A percentile compares a stretch with the other conserved stretches of the same genome.
Evolutionary conservation across 2,113 vertebrate species (phyloP).

Genomic region (Nanorana parkeri): DNA sequence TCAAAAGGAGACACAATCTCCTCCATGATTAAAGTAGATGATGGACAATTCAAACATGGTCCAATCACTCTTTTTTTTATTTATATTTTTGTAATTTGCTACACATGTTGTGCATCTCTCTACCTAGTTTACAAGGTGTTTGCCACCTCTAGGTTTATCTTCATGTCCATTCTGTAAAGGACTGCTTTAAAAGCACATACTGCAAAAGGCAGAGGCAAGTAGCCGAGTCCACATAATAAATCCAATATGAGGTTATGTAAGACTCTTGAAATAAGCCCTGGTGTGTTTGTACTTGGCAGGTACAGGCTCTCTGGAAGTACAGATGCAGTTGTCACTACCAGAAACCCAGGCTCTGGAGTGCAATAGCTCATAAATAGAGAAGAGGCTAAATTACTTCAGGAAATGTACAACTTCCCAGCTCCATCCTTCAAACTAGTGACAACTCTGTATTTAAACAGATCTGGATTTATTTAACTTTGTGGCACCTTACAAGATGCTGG

Average conservation of each 20-base stretch:
- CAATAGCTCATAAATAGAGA: not conserved
- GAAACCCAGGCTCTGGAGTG: not conserved
- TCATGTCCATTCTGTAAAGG: too few relatives aligned
- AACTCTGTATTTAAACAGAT: conserved; percentile 30
- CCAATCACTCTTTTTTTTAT: too few relatives aligned
- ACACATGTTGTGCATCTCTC: too few relatives aligned
- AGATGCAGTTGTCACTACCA: not conserved
- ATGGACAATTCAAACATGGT: too few relatives aligned
- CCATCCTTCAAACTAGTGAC: conserved; percentile 28
- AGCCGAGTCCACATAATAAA: not conserved
- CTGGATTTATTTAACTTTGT: conserved; percentile 29
- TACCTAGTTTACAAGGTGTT: too few relatives aligned
- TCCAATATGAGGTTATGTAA: not conserved
- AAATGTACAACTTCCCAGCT: conserved; percentile 32
- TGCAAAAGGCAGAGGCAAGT: not conserved
- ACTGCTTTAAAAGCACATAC: too few relatives aligned
- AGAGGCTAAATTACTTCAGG: conserved; percentile 5
- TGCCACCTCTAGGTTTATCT: too few relatives aligned
- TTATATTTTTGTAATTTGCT: too few relatives aligned
- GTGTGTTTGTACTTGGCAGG: not conserved
- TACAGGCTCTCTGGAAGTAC: not conserved
- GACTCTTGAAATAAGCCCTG: not conserved
- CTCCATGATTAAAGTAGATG: too few relatives aligned
- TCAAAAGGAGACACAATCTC: too few relatives aligned
- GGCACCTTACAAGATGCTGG: conserved; percentile 4